Evolutionary conservation across 2,888 invertebrate genomes (phyloP), one percentile per base, ranked within the genome.

Genomic region (Pandemis heparana): DNA sequence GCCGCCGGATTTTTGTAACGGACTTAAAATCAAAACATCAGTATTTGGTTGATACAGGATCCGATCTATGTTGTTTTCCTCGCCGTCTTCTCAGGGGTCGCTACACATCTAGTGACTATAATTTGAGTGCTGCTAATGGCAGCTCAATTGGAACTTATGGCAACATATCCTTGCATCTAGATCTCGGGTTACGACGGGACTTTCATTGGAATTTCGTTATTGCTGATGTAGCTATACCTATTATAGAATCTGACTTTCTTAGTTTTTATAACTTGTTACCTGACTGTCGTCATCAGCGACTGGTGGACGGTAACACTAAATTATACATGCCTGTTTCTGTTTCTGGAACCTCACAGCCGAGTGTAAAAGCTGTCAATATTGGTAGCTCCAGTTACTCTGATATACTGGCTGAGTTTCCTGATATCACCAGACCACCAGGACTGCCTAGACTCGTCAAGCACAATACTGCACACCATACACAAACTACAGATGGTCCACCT

Each of bases 1-100:
- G 67, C 39, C 69, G 74, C 70, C 75, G 71, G n/a, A 59, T 76
- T 9, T 76, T 73, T 67, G 48, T 75, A 1, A 70, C 43, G 1
- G 75, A 75, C 41, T 4, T 1, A 5, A n/a, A 9, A 2, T 60
- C 48, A 16, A 43, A 43, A 0, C 59, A 53, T 18, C 62, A 9
- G 51, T 70, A 16, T 18, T 14, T 68, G 10, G 46, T 60, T 32
- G 67, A 68, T 32, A 68, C 67, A n/a, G 67, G 67, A 1, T 68
- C 59, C 0, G 60, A 60, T 5, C 41, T 68, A 9, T 23, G 68
- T 23, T 46, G 46, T 32, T 46, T 64, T 7, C 68, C 68, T 8
- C 41, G 43, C 1, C 16, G 14, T 10, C 23, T 59, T 18, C 23
- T 59, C 1, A 39, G 41, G 14, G 68, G 66, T 39, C 6, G 39